Conservation (phyloP, 2,888 invertebrate genomes). For the Therioaphis trifolii region DNA sequence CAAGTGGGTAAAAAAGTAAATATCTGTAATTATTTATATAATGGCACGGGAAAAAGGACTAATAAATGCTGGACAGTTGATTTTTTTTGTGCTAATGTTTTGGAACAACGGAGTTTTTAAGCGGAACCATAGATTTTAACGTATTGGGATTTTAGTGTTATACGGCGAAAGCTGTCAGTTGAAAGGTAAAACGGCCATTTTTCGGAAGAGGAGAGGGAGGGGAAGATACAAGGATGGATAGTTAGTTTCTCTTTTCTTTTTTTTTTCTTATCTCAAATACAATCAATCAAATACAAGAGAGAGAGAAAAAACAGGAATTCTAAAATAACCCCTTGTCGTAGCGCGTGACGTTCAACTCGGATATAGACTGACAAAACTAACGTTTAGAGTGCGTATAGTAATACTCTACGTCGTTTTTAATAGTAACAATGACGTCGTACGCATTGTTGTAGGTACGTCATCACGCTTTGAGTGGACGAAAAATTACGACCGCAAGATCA, state of each 20-base stretch:
- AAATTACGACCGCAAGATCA: not conserved
- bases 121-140: not conserved
- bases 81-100: not conserved
- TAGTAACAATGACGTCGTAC: not conserved
- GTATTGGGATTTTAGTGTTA: no score
- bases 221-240: not conserved
- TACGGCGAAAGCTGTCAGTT: constrained; percentile 21
- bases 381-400: not conserved
- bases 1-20: no score
- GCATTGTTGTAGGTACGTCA: not conserved
- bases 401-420: not conserved
- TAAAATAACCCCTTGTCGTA: not conserved
- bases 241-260: not conserved
- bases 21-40: not conserved
- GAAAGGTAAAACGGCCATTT: constrained; percentile 32
- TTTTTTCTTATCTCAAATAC: constrained; percentile 24
- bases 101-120: not conserved
- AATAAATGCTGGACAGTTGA: not conserved
- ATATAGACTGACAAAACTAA: constrained; percentile 17
- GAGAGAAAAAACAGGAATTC: not conserved
- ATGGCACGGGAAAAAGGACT: not conserved
- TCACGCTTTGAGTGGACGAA: not conserved
- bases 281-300: no score
- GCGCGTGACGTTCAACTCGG: not conserved
- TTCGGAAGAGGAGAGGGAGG: not conserved